These are phyloP conservation scores for Amorpha juglandis DNA, from an alignment of 2,888 invertebrate genomes.

Conservation along the genomic window DNA sequence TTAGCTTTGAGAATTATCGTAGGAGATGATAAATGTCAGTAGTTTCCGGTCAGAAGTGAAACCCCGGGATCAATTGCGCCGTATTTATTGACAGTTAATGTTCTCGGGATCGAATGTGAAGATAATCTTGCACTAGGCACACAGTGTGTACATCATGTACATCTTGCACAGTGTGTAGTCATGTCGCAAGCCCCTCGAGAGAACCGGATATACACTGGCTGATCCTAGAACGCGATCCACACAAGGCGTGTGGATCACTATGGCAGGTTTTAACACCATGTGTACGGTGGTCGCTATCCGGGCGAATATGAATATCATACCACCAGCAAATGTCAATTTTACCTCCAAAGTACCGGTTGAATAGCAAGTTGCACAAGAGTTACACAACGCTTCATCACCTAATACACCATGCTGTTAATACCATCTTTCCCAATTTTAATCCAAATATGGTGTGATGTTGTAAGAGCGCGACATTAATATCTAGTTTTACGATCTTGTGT, in stretches of 20 bases:
- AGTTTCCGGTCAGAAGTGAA: slow-evolving; percentile 13
- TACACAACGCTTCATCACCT: slow-evolving; percentile 26
- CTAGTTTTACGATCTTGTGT: slow-evolving; percentile 10
- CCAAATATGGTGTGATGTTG: slow-evolving; percentile 18
- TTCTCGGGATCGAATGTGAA: too few relatives aligned
- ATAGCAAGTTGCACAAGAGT: slow-evolving; percentile 27
- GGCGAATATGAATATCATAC: too few relatives aligned
- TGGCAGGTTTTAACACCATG: too few relatives aligned
- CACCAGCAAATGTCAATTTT: slow-evolving; percentile 11
- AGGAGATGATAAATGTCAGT: not conserved
- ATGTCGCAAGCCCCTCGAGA: too few relatives aligned
- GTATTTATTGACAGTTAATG: too few relatives aligned
- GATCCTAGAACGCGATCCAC: too few relatives aligned
- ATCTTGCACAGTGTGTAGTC: too few relatives aligned
- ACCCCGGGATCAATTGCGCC: not conserved
- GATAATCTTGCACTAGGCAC: too few relatives aligned
- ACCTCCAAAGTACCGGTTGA: slow-evolving; percentile 9
- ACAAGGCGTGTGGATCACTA: too few relatives aligned
- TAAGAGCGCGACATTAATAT: slow-evolving; percentile 11
- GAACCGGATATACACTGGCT: too few relatives aligned
- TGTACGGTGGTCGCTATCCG: too few relatives aligned
- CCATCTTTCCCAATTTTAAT: slow-evolving; percentile 25
- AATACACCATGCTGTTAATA: slow-evolving; percentile 25
- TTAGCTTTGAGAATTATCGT: slow-evolving; percentile 1
- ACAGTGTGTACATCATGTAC: too few relatives aligned